Conservation (phyloP, 2,888 invertebrate species). For the Pardosa pseudoannulata region DNA sequence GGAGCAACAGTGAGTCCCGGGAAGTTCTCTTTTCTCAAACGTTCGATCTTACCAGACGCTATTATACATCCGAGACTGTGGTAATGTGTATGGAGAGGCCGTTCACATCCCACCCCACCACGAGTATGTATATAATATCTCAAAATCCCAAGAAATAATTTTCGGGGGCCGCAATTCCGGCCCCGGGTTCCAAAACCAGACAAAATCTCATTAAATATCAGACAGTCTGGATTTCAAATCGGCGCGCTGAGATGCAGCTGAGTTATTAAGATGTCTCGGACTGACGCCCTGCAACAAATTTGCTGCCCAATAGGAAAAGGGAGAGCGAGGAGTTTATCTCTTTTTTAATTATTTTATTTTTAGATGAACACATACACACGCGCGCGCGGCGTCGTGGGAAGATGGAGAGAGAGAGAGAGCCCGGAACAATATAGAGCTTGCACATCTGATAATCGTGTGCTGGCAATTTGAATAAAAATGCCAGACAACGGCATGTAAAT, state of each 20-base stretch:
- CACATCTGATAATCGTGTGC: too few relatives aligned
- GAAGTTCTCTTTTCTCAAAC: too few relatives aligned
- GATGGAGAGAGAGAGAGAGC: too few relatives aligned
- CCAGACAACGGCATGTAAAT: too few relatives aligned
- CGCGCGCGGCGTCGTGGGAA: too few relatives aligned
- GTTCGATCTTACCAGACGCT: too few relatives aligned
- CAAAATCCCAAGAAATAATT: slow-evolving; percentile 6
- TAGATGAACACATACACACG: too few relatives aligned
- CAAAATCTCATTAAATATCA: slow-evolving; percentile 58
- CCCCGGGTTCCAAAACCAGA: slow-evolving; percentile 30
- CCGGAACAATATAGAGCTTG: too few relatives aligned
- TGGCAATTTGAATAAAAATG: too few relatives aligned
- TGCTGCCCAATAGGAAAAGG: neutral
- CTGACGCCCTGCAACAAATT: neutral
- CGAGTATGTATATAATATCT: neutral
- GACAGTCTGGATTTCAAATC: slow-evolving; percentile 34
- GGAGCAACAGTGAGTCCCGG: too few relatives aligned
- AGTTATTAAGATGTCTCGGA: slow-evolving; percentile 11
- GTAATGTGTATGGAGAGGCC: too few relatives aligned
- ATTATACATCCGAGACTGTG: too few relatives aligned
- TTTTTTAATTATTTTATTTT: neutral
- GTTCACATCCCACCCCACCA: neutral
- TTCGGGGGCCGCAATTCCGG: neutral
- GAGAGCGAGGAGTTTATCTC: neutral
- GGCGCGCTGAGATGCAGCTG: neutral